phyloP scores from a whole-genome alignment of 2,797 vertebrate species.

The Catharus ustulatus region DNA sequence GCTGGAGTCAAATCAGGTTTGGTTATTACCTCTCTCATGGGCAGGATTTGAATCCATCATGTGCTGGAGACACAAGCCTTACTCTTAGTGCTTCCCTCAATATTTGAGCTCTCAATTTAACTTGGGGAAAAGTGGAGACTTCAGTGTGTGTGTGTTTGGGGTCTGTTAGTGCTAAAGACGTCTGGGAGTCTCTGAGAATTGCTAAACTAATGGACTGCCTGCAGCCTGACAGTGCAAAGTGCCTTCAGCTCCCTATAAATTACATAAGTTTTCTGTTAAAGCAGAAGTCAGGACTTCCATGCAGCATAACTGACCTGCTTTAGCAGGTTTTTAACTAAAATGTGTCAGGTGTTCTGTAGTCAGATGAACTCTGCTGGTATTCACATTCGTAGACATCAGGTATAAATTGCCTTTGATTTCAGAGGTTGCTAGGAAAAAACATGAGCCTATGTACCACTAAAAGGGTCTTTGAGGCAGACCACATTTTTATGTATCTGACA shows the following conservation, averaged over 20 bases:
- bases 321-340: neutral
- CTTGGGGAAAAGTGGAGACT: neutral
- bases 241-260: neutral
- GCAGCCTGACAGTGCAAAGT: neutral
- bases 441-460: neutral
- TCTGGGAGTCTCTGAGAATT: neutral
- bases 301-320: neutral
- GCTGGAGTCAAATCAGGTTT: neutral
- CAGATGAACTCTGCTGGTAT: neutral
- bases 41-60: neutral
- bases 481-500: neutral
- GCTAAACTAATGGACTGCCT: neutral
- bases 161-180: neutral
- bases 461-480: neutral
- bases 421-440: neutral
- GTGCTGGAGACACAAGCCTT: neutral
- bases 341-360: neutral
- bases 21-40: neutral
- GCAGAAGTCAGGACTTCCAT: neutral
- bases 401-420: neutral
- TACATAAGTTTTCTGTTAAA: neutral
- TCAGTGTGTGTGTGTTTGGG: neutral
- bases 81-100: neutral
- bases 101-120: neutral
- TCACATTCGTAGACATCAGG: fast-evolving